Evolutionary conservation across 2,797 vertebrate species (phyloP).

Genomic region (Tragelaphus eurycerus): DNA sequence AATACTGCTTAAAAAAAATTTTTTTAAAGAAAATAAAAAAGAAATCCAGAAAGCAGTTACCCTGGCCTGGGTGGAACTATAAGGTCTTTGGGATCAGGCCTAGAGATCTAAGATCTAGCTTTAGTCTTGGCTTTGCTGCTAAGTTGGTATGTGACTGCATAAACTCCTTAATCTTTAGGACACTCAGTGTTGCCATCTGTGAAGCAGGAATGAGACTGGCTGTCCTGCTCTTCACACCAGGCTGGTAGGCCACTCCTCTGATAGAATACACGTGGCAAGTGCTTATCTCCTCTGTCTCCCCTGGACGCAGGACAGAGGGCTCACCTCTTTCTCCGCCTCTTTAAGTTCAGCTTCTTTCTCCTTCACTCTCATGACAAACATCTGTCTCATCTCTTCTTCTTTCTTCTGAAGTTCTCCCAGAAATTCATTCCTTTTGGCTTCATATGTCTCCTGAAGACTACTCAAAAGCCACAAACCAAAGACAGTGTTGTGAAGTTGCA

Average conservation of each 20-base stretch:
- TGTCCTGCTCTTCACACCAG: background rate
- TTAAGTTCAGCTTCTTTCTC: constrained; percentile 89
- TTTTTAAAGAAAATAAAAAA: background rate
- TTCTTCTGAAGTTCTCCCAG: constrained; percentile 88
- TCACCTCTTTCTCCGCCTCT: constrained; percentile 89
- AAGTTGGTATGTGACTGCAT: background rate
- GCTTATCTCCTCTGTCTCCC: background rate
- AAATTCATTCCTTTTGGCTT: constrained; percentile 89
- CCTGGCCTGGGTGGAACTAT: background rate
- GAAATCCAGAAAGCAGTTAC: background rate
- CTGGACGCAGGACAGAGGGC: background rate
- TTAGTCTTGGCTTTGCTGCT: background rate
- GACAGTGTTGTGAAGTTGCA: background rate
- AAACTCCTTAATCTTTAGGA: background rate
- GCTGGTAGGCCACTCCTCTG: background rate
- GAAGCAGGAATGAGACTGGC: background rate
- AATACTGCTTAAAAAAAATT: background rate
- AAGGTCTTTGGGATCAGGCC: background rate
- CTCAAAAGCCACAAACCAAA: constrained; percentile 48
- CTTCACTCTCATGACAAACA: constrained; percentile 90
- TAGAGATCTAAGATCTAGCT: background rate
- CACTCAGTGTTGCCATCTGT: background rate
- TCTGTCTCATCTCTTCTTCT: constrained; percentile 89
- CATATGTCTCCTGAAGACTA: constrained; percentile 88
- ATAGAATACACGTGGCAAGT: background rate